phyloP scores from a whole-genome alignment of 2,888 invertebrate species.

The Endotricha flammealis region DNA sequence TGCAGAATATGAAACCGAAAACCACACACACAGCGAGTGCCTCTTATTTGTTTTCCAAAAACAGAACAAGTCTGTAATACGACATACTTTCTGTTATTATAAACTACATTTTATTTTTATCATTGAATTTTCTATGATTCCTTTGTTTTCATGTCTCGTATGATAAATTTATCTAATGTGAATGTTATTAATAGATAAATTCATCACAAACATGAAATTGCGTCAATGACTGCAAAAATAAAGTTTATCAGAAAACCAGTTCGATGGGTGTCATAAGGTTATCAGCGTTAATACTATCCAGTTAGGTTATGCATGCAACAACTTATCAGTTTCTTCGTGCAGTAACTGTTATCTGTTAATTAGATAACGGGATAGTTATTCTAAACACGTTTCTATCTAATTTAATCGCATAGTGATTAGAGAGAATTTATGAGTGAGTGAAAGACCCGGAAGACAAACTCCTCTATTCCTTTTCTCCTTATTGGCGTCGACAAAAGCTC shows the following conservation, averaged over 20 bases:
- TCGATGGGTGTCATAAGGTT: slow-evolving; percentile 32
- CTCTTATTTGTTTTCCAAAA: too few relatives aligned
- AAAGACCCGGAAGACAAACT: too few relatives aligned
- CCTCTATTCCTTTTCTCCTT: too few relatives aligned
- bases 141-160: slow-evolving; percentile 8
- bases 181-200: slow-evolving; percentile 8
- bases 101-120: background rate
- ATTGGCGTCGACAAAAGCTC: too few relatives aligned
- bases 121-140: background rate
- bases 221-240: slow-evolving; percentile 44
- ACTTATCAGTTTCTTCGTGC: slow-evolving; percentile 12
- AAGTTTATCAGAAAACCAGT: slow-evolving; percentile 32
- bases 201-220: slow-evolving; percentile 32
- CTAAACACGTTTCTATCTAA: too few relatives aligned
- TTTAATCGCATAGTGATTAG: too few relatives aligned
- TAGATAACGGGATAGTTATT: too few relatives aligned
- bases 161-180: slow-evolving; percentile 5
- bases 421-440: too few relatives aligned
- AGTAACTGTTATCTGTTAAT: slow-evolving; percentile 1
- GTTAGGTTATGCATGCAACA: slow-evolving; percentile 5
- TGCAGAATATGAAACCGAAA: too few relatives aligned
- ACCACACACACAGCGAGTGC: too few relatives aligned
- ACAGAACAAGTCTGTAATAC: slow-evolving; percentile 7
- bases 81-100: too few relatives aligned
- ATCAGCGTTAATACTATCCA: slow-evolving; percentile 21